A percentile compares a stretch with the other conserved stretches of the same genome.
Evolutionary conservation across 2,113 vertebrate genomes (phyloP).

Genomic region (Dinomys branickii): DNA sequence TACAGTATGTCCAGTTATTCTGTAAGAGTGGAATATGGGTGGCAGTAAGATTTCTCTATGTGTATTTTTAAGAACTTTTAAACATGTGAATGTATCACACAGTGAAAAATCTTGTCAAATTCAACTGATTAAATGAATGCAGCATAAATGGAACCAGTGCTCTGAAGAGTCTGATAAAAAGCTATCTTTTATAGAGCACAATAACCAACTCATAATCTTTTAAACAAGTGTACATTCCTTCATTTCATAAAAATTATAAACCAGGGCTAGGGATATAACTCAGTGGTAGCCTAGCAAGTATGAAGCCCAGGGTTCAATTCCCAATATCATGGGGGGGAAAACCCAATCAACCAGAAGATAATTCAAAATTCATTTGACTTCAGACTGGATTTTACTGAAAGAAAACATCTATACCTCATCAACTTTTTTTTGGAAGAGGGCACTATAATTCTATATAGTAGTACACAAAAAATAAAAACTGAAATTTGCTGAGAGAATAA

Average conservation of each 20-base stretch:
- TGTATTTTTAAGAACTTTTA: background rate
- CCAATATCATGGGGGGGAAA: background rate
- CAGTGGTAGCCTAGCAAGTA: background rate
- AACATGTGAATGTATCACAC: background rate
- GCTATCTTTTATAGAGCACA: background rate
- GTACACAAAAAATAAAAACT: constrained; percentile 20
- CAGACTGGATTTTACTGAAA: background rate
- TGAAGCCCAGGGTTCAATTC: background rate
- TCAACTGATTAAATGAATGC: background rate
- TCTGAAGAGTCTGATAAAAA: constrained; percentile 41
- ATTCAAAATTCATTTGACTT: constrained; percentile 9
- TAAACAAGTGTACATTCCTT: background rate
- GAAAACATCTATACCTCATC: background rate
- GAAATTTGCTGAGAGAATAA: background rate
- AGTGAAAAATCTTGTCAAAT: background rate
- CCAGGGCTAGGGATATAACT: background rate
- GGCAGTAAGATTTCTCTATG: background rate
- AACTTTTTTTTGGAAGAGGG: background rate
- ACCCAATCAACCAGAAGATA: background rate
- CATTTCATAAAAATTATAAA: constrained; percentile 54
- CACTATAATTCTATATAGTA: background rate
- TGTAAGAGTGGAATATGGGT: background rate
- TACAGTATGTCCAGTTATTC: background rate
- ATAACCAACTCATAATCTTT: constrained; percentile 15
- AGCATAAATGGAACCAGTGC: background rate